Conservation (phyloP, 2,888 invertebrate genomes). For the Julus scandinavius region DNA sequence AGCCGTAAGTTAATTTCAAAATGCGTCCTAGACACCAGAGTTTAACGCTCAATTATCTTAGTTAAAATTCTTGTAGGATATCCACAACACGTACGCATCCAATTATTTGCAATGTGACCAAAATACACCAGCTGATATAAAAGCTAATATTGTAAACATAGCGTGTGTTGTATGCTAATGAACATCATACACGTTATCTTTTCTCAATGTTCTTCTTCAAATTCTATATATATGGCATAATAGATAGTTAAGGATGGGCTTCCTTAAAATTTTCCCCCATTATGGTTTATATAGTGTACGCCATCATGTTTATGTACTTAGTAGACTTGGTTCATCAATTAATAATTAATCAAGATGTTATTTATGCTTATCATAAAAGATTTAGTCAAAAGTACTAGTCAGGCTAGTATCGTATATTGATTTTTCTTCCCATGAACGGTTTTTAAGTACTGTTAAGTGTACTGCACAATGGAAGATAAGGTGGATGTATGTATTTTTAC, state of each 20-base stretch:
- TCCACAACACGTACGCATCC: not conserved
- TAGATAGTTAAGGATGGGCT: not conserved
- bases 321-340: not conserved
- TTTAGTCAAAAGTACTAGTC: not conserved
- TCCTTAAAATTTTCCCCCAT: not conserved
- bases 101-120: not conserved
- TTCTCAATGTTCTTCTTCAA: not conserved
- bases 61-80: too few species aligned
- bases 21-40: too few species aligned
- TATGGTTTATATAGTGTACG: not conserved
- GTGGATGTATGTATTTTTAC: not conserved
- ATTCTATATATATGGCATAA: not conserved
- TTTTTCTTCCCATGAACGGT: not conserved
- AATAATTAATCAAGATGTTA: not conserved
- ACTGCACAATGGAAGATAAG: not conserved
- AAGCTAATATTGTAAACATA: conserved; percentile 6
- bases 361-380: not conserved
- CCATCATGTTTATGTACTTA: not conserved
- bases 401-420: not conserved
- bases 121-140: not conserved
- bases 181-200: not conserved
- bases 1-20: too few species aligned
- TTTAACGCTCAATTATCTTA: too few species aligned
- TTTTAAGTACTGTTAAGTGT: conserved; percentile 4
- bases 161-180: conserved; percentile 20